A percentile compares a stretch with the other conserved stretches of the same genome.
These are phyloP conservation scores for Anarhynchus alexandrinus DNA, from an alignment of 2,113 vertebrate genomes.

Conservation along the genomic window DNA sequence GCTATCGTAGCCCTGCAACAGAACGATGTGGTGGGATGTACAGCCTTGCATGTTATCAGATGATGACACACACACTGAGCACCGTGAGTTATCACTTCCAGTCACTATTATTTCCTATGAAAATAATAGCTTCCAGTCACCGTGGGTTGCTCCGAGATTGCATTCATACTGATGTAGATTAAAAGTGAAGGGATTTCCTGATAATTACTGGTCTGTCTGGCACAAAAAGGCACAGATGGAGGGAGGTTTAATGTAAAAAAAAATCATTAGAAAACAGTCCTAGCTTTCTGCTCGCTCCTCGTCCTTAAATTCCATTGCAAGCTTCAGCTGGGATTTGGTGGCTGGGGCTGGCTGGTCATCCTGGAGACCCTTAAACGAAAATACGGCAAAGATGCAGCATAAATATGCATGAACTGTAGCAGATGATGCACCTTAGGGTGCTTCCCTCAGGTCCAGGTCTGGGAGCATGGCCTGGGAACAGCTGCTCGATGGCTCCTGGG, in stretches of 20 bases:
- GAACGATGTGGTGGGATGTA: conserved; percentile 37
- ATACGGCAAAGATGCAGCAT: neutral
- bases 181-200: conserved; percentile 58
- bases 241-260: neutral
- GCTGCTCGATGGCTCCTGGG: neutral
- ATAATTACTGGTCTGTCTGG: conserved; percentile 63
- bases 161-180: conserved; percentile 59
- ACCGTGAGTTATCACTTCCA: conserved; percentile 65
- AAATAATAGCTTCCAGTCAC: conserved; percentile 70
- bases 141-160: conserved; percentile 68
- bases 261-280: neutral
- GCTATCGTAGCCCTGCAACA: neutral
- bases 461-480: neutral
- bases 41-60: conserved; percentile 54
- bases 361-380: neutral
- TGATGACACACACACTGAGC: conserved; percentile 47
- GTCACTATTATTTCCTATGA: conserved; percentile 69
- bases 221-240: conserved; percentile 13
- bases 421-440: neutral
- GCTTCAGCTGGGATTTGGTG: neutral
- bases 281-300: neutral
- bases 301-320: neutral
- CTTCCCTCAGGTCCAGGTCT: neutral
- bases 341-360: neutral
- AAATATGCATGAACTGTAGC: neutral